Evolutionary conservation across 1,140 invertebrate species (phyloP).

Genomic region (Druon quercuslanigerum): DNA sequence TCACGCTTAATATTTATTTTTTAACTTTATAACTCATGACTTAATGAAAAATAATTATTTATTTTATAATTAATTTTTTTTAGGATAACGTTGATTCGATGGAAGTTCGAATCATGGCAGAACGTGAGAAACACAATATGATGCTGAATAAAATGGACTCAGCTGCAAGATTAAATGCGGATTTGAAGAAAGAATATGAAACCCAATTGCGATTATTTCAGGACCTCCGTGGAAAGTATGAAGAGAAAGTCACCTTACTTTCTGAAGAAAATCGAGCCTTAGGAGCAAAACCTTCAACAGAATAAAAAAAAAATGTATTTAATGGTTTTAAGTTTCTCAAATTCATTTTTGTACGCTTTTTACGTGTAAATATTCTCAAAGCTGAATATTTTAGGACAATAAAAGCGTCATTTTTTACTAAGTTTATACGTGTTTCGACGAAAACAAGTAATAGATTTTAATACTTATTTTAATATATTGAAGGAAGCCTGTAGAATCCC

Average conservation of each 20-base stretch:
- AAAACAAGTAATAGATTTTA: too few species aligned
- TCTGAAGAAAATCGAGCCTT: slow-evolving; percentile 68
- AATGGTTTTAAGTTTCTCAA: not conserved
- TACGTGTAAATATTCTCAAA: not conserved
- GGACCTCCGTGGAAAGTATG: slow-evolving; percentile 73
- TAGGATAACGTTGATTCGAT: slow-evolving; percentile 82
- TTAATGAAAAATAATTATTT: slow-evolving; percentile 30
- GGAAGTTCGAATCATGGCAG: slow-evolving; percentile 81
- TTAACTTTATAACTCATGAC: not conserved
- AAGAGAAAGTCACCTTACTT: slow-evolving; percentile 71
- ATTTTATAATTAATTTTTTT: slow-evolving; percentile 43
- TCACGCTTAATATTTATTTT: too few species aligned
- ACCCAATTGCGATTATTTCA: slow-evolving; percentile 83
- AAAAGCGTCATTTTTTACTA: not conserved
- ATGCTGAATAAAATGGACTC: slow-evolving; percentile 82
- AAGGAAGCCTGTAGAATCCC: too few species aligned
- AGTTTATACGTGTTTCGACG: too few species aligned
- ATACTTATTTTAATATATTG: too few species aligned
- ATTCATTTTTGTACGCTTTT: not conserved
- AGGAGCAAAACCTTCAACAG: slow-evolving; percentile 39
- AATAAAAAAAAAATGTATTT: not conserved
- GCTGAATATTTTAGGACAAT: not conserved
- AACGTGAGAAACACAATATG: slow-evolving; percentile 81
- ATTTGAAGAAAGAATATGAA: slow-evolving; percentile 85
- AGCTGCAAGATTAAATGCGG: slow-evolving; percentile 82